Evolutionary conservation across 2,888 invertebrate genomes (phyloP).

Genomic region (Unio pictorum): DNA sequence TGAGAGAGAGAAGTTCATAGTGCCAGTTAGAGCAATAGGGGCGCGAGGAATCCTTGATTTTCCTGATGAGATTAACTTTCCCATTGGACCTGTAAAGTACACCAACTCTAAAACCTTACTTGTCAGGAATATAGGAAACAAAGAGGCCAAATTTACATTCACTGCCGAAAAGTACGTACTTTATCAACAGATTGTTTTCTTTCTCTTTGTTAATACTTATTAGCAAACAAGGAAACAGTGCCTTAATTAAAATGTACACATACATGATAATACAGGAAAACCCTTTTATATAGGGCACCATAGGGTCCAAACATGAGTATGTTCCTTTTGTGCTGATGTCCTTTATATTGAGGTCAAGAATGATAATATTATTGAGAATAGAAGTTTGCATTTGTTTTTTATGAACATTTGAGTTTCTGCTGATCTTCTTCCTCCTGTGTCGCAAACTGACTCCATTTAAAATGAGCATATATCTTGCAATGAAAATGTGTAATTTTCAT

Average conservation of each 20-base stretch:
- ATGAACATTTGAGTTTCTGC: slow-evolving; percentile 56
- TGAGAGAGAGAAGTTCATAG: slow-evolving; percentile 72
- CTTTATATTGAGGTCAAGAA: no score
- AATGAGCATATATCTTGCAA: slow-evolving; percentile 50
- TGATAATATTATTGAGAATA: no score
- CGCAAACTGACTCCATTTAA: slow-evolving; percentile 69
- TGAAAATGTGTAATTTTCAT: no score
- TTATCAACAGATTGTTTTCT: slow-evolving; percentile 1
- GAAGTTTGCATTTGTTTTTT: no score
- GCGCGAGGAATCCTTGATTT: slow-evolving; percentile 77
- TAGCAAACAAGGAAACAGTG: no score
- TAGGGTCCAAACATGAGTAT: no score
- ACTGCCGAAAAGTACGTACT: slow-evolving; percentile 71
- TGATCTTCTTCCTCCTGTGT: slow-evolving; percentile 69
- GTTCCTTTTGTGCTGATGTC: no score
- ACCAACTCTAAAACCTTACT: slow-evolving; percentile 73
- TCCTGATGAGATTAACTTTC: slow-evolving; percentile 76
- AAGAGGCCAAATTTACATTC: slow-evolving; percentile 74
- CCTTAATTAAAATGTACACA: no score
- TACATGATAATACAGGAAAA: no score
- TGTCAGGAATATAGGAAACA: slow-evolving; percentile 76
- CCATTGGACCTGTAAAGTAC: slow-evolving; percentile 75
- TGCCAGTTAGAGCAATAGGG: slow-evolving; percentile 74
- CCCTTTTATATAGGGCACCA: no score
- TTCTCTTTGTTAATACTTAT: background rate